phyloP scores from a whole-genome alignment of 2,888 invertebrate genomes.

The Leptopterna dolabrata region DNA sequence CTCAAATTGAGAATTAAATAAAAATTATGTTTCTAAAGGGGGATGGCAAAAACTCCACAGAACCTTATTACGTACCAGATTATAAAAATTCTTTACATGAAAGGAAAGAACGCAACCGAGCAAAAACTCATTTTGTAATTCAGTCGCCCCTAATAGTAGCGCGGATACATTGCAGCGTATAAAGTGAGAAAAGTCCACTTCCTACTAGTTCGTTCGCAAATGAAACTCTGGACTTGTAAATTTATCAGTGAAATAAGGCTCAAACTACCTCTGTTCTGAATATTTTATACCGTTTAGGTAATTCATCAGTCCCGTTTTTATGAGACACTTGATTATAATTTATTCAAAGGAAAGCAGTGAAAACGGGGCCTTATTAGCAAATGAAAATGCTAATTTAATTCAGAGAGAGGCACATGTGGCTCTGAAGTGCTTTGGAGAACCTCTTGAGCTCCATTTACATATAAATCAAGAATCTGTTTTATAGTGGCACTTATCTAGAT shows the following conservation, averaged over 20 bases:
- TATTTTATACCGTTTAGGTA: conserved; percentile 9
- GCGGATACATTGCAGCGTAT: not conserved
- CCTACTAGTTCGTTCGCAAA: not conserved
- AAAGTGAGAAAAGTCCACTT: not conserved
- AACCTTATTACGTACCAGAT: no score
- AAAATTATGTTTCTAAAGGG: no score
- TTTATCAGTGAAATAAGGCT: conserved; percentile 15
- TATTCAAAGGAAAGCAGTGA: conserved; percentile 53
- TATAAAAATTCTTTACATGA: no score
- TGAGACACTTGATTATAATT: conserved; percentile 47
- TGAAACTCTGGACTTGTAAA: conserved; percentile 2
- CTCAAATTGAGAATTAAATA: no score
- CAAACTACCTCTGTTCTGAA: no score
- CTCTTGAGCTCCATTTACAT: conserved; percentile 54
- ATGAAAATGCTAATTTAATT: conserved; percentile 58
- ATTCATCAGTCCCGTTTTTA: conserved; percentile 41
- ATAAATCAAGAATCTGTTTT: conserved; percentile 53
- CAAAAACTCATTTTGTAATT: not conserved
- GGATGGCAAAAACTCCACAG: no score
- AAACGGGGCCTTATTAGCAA: conserved; percentile 52
- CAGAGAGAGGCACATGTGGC: conserved; percentile 53
- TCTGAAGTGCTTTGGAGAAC: conserved; percentile 21
- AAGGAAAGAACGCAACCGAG: no score
- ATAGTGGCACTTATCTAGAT: conserved; percentile 47
- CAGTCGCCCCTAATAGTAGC: not conserved